A percentile compares a stretch with the other conserved stretches of the same genome.
These are phyloP conservation scores for Nomada ferruginata DNA, from an alignment of 2,888 invertebrate species.

Conservation along the genomic window DNA sequence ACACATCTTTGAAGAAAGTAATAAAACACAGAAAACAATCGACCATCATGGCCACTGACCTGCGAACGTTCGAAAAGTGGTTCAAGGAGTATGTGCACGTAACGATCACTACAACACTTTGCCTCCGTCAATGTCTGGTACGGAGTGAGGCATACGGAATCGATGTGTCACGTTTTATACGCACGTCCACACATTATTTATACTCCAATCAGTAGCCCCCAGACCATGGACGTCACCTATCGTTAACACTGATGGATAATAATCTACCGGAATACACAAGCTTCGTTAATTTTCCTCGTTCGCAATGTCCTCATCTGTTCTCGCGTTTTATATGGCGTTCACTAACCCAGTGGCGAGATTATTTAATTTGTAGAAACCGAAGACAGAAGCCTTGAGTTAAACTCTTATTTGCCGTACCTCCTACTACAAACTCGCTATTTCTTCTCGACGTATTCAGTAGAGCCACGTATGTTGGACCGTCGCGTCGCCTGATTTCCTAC, in stretches of 20 bases:
- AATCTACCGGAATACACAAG: conserved; percentile 14
- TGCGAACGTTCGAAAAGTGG: conserved; percentile 11
- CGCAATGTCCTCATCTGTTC: not conserved
- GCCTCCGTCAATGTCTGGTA: conserved; percentile 25
- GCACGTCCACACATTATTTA: conserved; percentile 62
- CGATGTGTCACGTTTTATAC: conserved; percentile 49
- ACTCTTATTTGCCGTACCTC: no score
- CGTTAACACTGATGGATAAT: conserved; percentile 40
- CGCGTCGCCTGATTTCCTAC: no score
- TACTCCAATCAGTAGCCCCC: conserved; percentile 40
- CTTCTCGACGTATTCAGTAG: no score
- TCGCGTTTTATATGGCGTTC: not conserved
- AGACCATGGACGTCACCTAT: conserved; percentile 22
- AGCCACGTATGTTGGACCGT: no score
- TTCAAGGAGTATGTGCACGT: not conserved
- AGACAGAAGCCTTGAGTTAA: no score
- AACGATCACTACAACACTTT: conserved; percentile 27
- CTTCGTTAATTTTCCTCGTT: conserved; percentile 20
- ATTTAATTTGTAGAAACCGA: no score
- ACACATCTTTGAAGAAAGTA: not conserved
- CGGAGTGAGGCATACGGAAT: conserved; percentile 43
- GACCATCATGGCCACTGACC: conserved; percentile 42
- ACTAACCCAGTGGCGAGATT: not conserved
- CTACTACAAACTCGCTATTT: no score
- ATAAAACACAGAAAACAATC: not conserved